A percentile compares a stretch with the other conserved stretches of the same genome.
Conservation (phyloP, 2,888 invertebrate genomes). For the Volucella bombylans region DNA sequence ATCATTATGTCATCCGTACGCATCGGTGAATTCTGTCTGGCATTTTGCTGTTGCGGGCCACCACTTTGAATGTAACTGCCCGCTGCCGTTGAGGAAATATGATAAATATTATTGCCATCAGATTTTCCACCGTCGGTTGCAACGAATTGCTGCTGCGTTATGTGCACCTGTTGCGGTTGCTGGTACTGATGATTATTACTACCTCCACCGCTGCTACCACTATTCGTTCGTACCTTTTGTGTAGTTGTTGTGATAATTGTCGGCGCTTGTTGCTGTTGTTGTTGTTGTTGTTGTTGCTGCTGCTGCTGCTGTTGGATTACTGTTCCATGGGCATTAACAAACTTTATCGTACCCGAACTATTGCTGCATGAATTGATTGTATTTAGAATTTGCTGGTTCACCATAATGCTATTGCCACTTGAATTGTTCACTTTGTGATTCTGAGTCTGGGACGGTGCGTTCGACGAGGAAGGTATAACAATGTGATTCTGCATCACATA, state of each 20-base stretch:
- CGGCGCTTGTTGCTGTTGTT: slow-evolving; percentile 59
- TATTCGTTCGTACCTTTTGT: slow-evolving; percentile 67
- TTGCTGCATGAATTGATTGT: slow-evolving; percentile 71
- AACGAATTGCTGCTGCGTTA: slow-evolving; percentile 71
- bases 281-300: slow-evolving; percentile 78
- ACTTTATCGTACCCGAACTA: slow-evolving; percentile 79
- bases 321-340: slow-evolving; percentile 82
- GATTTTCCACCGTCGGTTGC: slow-evolving; percentile 64
- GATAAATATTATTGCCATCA: slow-evolving; percentile 72
- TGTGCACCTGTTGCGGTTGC: slow-evolving; percentile 62
- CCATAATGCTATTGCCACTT: slow-evolving; percentile 72
- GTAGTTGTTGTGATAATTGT: slow-evolving; percentile 70
- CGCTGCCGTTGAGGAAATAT: slow-evolving; percentile 57
- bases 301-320: slow-evolving; percentile 80
- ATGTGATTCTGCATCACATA: slow-evolving; percentile 78
- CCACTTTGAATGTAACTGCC: slow-evolving; percentile 63
- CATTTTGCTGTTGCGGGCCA: slow-evolving; percentile 69
- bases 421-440: slow-evolving; percentile 77
- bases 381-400: slow-evolving; percentile 75
- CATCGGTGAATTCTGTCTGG: slow-evolving; percentile 55
- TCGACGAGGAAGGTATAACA: slow-evolving; percentile 75
- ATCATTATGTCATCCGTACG: slow-evolving; percentile 81
- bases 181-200: slow-evolving; percentile 64
- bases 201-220: slow-evolving; percentile 43
- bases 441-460: slow-evolving; percentile 79